Evolutionary conservation across 2,888 invertebrate species (phyloP).

Genomic region (Clusia tigrina): DNA sequence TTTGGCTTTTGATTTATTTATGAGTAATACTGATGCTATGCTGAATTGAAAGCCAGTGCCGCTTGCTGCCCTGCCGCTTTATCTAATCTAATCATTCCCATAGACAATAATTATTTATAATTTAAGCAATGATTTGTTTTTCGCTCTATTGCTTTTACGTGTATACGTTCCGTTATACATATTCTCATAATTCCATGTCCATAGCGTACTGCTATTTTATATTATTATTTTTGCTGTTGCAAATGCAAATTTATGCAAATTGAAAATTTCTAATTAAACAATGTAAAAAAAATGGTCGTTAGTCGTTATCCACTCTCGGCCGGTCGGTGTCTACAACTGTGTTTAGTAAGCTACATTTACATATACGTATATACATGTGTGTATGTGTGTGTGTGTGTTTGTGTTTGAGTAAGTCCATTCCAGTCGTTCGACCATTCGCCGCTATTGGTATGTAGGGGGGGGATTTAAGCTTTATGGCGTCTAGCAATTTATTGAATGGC

Average conservation of each 20-base stretch:
- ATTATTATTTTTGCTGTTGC: background rate
- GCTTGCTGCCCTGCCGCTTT: no score
- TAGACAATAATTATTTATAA: no score
- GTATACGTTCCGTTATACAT: background rate
- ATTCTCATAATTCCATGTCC: background rate
- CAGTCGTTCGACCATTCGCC: background rate
- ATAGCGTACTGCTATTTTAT: background rate
- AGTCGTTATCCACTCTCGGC: no score
- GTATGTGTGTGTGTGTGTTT: background rate
- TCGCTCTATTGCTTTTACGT: background rate
- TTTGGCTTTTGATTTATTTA: no score
- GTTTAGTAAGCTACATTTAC: background rate
- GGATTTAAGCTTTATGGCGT: slow-evolving; percentile 8
- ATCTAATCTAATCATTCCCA: no score
- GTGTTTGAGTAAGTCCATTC: background rate
- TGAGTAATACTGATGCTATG: no score
- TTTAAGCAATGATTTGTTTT: no score
- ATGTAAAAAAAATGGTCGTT: no score
- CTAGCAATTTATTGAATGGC: background rate
- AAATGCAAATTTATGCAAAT: slow-evolving; percentile 20
- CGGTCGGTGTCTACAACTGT: background rate
- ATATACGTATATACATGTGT: background rate
- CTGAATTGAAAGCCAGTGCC: no score
- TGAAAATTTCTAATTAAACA: slow-evolving; percentile 22
- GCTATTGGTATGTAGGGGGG: background rate